Evolutionary conservation across 2,797 vertebrate species (phyloP), one percentile per base, ranked within the genome.

Genomic region (Cryptoprocta ferox): DNA sequence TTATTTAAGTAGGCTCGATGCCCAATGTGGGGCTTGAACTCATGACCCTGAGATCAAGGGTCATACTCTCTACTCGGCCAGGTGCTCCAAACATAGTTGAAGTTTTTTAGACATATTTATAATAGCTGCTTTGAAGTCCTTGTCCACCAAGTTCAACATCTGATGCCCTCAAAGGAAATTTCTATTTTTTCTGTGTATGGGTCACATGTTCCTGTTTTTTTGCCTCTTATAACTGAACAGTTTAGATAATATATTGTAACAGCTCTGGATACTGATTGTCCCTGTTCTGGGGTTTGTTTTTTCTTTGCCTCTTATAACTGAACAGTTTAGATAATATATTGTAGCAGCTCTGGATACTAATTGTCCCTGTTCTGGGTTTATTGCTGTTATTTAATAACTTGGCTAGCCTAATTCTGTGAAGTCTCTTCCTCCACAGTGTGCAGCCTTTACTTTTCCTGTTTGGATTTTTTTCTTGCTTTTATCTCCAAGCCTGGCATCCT

Each of bases 401-500:
- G n/a, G 21, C 56, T 75, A 42, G 32, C 86, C 37, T 76, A 73
- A 75, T 68, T 71, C 80, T 76, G 26, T 91, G 28, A 83, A 88
- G 32, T 73, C 70, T 50, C 13, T 59, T 80, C 13, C 53, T 48
- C 28, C 39, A 75, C 16, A 42, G 3, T 84, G 30, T 71, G 37
- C 1, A 85, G 21, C 10, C n/a, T 80, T 48, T 61, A 39, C 71
- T 91, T 48, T 80, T 42, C 21, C 53, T 59, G n/a, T 56, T 68
- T 56, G 32, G 53, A 71, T 48, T 53, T 66, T 56, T 56, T 68
- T 3, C 14, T 73, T 78, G 19, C 32, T 71, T 75, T 89, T 80
- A 85, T 76, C 39, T 81, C 85, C 59, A 95, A 91, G 66, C 45
- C 28, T 81, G 59, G 80, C 24, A 76, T 89, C 66, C 79, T 82